Base-by-base conservation (phyloP, 2,888 invertebrate genomes). In the Eulithis prunata region DNA sequence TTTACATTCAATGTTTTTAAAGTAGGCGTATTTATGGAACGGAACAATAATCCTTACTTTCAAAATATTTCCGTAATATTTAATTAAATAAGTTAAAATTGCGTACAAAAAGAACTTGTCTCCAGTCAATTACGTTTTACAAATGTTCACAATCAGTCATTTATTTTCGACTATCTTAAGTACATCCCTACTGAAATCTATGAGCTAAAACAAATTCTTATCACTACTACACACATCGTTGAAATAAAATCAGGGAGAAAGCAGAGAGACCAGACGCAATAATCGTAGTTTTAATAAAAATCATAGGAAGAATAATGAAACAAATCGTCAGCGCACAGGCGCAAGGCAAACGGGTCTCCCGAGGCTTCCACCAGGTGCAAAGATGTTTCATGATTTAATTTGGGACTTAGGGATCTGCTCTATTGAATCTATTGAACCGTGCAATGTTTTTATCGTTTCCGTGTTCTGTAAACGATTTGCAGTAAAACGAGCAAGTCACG, bases 331-430 rank as follows among this genome's bases (percentile, higher is more conserved):
- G 82, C 75, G 80, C 79, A 81, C 79, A 80, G 49, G 49, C 49
- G 49, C 49, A 49, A 82, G 75, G 84, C 77, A 78, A 83, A 79
- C 81, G 80, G 78, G 84, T 81, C 85, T 83, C 85, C 77, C 81
- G 85, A 79, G 84, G 80, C 77, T 82, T 75, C 84, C 78, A 80
- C 84, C 92, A 91, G 91, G 91, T 92, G 91, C 89, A 85, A 86
- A 87, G 89, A 88, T 89, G 89, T 89, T 89, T 85, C 89, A 89
- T 92, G 90, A 93, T 93, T 91, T 92, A 93, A 93, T 92, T 93
- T 92, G 92, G 92, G 92, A 91, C 89, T 90, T 86, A 84, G 92
- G 92, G 91, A 91, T 85, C 87, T 87, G 85, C 86, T 88, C 86
- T 89, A 90, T 91, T 88, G 90, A 89, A 90, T 90, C 87, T 89